phyloP scores from a whole-genome alignment of 23 tunicate genomes.

The Diplosoma virens region DNA sequence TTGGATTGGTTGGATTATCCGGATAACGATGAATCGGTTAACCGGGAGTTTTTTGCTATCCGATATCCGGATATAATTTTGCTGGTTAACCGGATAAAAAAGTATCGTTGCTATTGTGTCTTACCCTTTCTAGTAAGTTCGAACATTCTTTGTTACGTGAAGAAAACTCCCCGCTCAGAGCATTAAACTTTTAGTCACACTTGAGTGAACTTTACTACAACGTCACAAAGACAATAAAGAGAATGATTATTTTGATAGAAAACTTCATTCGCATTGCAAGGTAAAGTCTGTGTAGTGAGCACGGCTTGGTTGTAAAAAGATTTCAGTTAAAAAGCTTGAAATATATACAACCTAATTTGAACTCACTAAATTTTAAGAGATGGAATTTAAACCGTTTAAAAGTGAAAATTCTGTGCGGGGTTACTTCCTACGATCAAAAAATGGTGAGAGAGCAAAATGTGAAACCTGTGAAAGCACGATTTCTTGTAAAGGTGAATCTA shows the following conservation, averaged over 20 bases:
- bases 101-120: neutral
- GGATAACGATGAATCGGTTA: constrained; percentile 15
- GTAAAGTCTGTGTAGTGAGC: too few relatives aligned
- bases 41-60: constrained; percentile 29
- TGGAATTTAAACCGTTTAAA: constrained; percentile 32
- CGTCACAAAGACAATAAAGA: too few relatives aligned
- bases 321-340: too few relatives aligned
- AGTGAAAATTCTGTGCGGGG: constrained; percentile 52
- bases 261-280: too few relatives aligned
- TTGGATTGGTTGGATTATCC: constrained; percentile 26
- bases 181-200: constrained; percentile 19
- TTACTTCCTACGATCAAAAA: constrained; percentile 56
- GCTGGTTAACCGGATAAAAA: too few relatives aligned
- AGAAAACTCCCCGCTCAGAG: neutral
- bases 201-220: too few relatives aligned
- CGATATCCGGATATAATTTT: constrained; percentile 20
- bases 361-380: constrained; percentile 20
- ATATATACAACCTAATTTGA: neutral
- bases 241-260: too few relatives aligned
- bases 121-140: neutral
- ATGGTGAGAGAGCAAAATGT: constrained; percentile 64
- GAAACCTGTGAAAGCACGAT: constrained; percentile 58
- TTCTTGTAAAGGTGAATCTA: constrained; percentile 56
- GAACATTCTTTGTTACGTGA: constrained; percentile 8
- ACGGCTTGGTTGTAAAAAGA: too few relatives aligned